Base-by-base conservation (phyloP, 2,888 invertebrate species). In the Apamea monoglypha region DNA sequence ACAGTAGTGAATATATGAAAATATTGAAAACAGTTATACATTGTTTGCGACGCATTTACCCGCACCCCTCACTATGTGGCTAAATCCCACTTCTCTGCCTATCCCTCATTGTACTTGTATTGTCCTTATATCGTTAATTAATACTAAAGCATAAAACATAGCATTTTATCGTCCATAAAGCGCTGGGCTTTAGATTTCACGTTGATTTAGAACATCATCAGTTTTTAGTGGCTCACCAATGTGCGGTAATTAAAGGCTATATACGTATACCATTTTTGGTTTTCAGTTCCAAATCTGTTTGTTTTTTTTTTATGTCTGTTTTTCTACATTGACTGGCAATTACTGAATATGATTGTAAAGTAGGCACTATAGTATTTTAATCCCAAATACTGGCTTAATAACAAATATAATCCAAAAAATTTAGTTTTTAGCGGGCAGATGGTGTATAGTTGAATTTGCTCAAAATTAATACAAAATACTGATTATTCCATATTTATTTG, bases 11-110 rank as follows among this genome's bases (percentile, higher is more conserved):
- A 87, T 88, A 86, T 81, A 83, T 82, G 75, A 79, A 84, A 73
- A 80, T 81, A 82, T 83, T 82, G 74, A 83, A 83, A 80, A 82
- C 83, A 77, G 83, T 80, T 85, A 87, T 85, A 87, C 84, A 90
- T 89, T 86, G 82, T 89, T 87, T 87, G 89, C 79, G 74, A 86
- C 89, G 84, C 90, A 82, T 83, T 86, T 83, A 81, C 82, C 76
- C 79, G 61, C 87, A 76, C 67, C 71, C 53, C 44, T 53, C 82
- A 78, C 68, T n/a, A 71, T 66, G 72, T 78, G 76, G 59, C 76
- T 72, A 63, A 70, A 63, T 36, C 40, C 56, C 74, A 71, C 67
- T n/a, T 73, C 18, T 76, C 47, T 83, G 69, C 50, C 74, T 74
- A 75, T 63, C 66, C 75, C 77, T 74, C 64, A 74, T 73, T 74